Evolutionary conservation across 2,888 invertebrate genomes (phyloP), one percentile per base, ranked within the genome.

Genomic region (Harpagoxenus sublaevis): DNA sequence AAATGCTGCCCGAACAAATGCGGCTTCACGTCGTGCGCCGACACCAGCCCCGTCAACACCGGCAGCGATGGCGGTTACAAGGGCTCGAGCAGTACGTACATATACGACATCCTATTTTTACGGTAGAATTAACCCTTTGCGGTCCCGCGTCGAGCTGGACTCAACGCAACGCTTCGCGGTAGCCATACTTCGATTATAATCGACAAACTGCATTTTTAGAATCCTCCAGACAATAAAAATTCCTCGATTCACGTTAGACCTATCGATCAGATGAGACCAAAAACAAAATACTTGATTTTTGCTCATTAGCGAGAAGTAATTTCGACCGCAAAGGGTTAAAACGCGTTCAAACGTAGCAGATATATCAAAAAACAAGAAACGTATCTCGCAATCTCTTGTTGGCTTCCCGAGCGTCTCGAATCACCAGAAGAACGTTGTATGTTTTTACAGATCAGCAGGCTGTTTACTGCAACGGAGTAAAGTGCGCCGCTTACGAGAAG

Each of bases 1-100:
- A 96, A 97, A 89, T 97, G 97, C 94, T 97, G 97, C 90, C 96
- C 96, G 10, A 97, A 97, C 94, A 94, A 96, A 83, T 97, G 97
- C 95, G 97, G 97, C 90, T 95, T 96, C 71, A 97, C 96, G 93
- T 97, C 97, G 1, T 97, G 97, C 92, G 96, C 96, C 0, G 95
- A 96, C 39, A 92, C 96, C 1, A 95, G 95, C 84, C 73, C 92
- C 23, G 84, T 93, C 10, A 91, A 65, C 57, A 92, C 93, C 35
- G 93, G 93, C 60, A 87, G 84, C 23, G 92, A 93, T 74, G 92
- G 92, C 28, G 95, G 95, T 85, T 96, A 96, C 89, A 95, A 96
- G 90, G 93, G 94, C 83, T 90, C 91, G 1, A 74, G 53, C n/a
- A 66, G 85, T 35, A 71, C 70, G 35, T 77, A 65, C 23, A 45